Evolutionary conservation across 92 coral and sea anemone species (phyloP).

Genomic region (Actinostola sp.): DNA sequence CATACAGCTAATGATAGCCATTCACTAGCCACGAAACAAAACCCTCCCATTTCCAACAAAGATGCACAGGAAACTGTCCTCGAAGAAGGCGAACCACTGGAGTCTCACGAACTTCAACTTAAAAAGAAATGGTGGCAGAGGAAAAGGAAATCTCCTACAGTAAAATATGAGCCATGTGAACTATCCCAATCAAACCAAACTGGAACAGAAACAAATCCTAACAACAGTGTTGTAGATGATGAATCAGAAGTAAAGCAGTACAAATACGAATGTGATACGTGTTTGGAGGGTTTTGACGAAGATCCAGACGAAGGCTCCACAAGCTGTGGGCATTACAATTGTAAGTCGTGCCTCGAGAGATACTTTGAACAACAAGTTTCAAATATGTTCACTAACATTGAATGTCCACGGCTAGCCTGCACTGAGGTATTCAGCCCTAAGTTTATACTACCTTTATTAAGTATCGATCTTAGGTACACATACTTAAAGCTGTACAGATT

Average conservation of each 20-base stretch:
- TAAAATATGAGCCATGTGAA: background rate
- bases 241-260: background rate
- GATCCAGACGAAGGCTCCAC: constrained; percentile 1
- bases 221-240: background rate
- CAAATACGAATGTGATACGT: constrained; percentile 18
- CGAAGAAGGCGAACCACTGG: background rate
- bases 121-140: constrained; percentile 19
- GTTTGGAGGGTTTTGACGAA: constrained; percentile 21
- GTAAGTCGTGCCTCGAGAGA: constrained; percentile 15
- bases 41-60: background rate
- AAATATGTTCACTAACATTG: background rate
- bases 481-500: background rate
- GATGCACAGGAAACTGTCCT: background rate
- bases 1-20: background rate
- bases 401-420: constrained; percentile 34
- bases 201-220: background rate
- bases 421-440: background rate
- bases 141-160: background rate
- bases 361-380: constrained; percentile 12
- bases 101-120: background rate
- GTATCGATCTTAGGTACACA: background rate
- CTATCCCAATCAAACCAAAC: background rate
- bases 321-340: constrained; percentile 23
- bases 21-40: background rate
- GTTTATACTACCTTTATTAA: background rate